These are phyloP conservation scores for Deilephila porcellus DNA, from an alignment of 2,888 invertebrate genomes.

Conservation along the genomic window DNA sequence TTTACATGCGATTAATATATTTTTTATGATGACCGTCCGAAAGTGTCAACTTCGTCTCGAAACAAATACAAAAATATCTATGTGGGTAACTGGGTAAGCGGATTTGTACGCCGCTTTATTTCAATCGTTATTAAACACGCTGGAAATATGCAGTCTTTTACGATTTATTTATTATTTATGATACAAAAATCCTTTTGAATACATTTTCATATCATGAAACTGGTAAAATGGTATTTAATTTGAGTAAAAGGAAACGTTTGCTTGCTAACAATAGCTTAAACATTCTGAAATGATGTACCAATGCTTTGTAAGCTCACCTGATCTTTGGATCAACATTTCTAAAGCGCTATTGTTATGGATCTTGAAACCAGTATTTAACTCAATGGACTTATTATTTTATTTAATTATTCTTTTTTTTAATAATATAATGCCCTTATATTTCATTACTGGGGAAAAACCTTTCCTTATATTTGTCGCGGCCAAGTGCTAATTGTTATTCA, in stretches of 20 bases:
- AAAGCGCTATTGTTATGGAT: neutral
- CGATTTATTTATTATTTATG: neutral
- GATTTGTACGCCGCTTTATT: constrained; percentile 12
- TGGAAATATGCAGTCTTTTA: constrained; percentile 1
- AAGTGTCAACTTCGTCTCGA: constrained; percentile 9
- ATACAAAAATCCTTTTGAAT: neutral
- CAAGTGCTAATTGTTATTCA: no score
- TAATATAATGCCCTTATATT: no score
- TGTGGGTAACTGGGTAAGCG: constrained; percentile 21
- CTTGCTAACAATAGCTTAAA: neutral
- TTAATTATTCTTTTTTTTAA: no score
- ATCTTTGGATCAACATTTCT: neutral
- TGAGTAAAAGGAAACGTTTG: neutral
- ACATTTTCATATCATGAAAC: neutral
- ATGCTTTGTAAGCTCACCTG: neutral
- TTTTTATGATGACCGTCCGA: constrained; percentile 27
- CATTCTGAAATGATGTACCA: no score
- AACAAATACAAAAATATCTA: constrained; percentile 2
- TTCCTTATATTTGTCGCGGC: no score
- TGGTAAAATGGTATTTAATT: no score
- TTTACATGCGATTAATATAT: constrained; percentile 32
- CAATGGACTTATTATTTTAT: no score
- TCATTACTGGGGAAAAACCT: no score
- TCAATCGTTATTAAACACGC: neutral
- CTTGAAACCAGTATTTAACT: neutral